Evolutionary conservation across 2,888 invertebrate genomes (phyloP).

Genomic region (Dicyrtomina minuta): DNA sequence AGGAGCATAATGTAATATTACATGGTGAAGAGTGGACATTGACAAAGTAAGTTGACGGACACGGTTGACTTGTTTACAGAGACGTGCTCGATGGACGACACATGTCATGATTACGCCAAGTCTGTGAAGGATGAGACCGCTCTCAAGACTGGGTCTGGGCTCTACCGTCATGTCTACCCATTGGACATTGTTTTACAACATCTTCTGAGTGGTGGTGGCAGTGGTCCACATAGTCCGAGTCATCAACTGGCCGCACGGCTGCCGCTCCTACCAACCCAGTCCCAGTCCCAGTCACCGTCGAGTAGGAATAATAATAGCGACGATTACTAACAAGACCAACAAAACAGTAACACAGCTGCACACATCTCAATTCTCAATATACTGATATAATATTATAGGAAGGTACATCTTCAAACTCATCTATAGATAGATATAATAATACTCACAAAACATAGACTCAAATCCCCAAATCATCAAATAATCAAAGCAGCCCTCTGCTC

Average conservation of each 20-base stretch:
- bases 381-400: background rate
- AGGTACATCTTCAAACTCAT: background rate
- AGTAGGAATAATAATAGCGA: background rate
- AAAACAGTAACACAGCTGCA: background rate
- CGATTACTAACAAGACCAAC: background rate
- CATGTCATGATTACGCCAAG: conserved; percentile 34
- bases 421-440: background rate
- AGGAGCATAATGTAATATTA: no score
- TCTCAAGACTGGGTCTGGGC: background rate
- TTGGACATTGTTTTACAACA: conserved; percentile 18
- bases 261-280: background rate
- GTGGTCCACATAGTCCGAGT: no score
- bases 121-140: background rate
- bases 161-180: conserved; percentile 7
- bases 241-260: conserved; percentile 13
- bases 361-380: background rate
- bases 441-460: background rate
- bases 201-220: background rate
- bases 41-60: conserved; percentile 9
- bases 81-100: conserved; percentile 47
- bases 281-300: background rate
- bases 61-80: conserved; percentile 35
- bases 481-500: background rate
- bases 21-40: no score
- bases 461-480: background rate